Evolutionary conservation across 2,797 vertebrate genomes (phyloP).

Genomic region (Sebastes hubbsi): DNA sequence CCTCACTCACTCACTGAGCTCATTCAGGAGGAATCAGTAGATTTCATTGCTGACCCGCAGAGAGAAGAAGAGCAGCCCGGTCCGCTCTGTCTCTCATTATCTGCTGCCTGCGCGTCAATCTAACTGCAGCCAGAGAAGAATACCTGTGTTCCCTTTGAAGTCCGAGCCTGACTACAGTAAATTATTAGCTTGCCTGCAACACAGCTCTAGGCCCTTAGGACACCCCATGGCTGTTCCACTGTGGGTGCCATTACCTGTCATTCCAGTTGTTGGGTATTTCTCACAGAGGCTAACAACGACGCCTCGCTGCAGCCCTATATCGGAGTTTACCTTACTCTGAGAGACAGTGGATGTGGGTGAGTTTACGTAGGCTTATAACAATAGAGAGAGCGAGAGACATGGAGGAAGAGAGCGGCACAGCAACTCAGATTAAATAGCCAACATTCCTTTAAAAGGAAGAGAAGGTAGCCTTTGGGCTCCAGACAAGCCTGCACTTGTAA

Average conservation of each 20-base stretch:
- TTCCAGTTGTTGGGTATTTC: slow-evolving; percentile 42
- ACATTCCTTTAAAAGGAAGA: slow-evolving; percentile 82
- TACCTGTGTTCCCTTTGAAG: slow-evolving; percentile 75
- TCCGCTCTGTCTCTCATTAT: slow-evolving; percentile 74
- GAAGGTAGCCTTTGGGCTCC: slow-evolving; percentile 75
- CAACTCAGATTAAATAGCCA: slow-evolving; percentile 68
- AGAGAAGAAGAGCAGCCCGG: slow-evolving; percentile 40
- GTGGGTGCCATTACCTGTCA: slow-evolving; percentile 58
- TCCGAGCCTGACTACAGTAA: slow-evolving; percentile 58
- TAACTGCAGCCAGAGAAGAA: slow-evolving; percentile 70
- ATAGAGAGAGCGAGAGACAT: slow-evolving; percentile 26
- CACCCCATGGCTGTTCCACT: slow-evolving; percentile 57
- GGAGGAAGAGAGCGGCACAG: slow-evolving; percentile 36
- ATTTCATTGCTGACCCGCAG: slow-evolving; percentile 40
- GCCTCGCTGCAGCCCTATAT: neutral
- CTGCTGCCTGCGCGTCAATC: slow-evolving; percentile 62
- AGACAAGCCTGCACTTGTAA: slow-evolving; percentile 77
- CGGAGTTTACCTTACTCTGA: slow-evolving; percentile 30
- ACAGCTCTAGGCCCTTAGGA: slow-evolving; percentile 58
- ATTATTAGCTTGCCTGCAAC: slow-evolving; percentile 65
- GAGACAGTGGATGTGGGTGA: slow-evolving; percentile 35
- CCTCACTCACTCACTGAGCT: slow-evolving; percentile 21
- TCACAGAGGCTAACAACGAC: slow-evolving; percentile 28
- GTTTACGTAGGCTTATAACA: slow-evolving; percentile 54
- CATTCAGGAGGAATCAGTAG: slow-evolving; percentile 52